These are phyloP conservation scores for Drepana falcataria DNA, from an alignment of 2,888 invertebrate species.

Conservation along the genomic window DNA sequence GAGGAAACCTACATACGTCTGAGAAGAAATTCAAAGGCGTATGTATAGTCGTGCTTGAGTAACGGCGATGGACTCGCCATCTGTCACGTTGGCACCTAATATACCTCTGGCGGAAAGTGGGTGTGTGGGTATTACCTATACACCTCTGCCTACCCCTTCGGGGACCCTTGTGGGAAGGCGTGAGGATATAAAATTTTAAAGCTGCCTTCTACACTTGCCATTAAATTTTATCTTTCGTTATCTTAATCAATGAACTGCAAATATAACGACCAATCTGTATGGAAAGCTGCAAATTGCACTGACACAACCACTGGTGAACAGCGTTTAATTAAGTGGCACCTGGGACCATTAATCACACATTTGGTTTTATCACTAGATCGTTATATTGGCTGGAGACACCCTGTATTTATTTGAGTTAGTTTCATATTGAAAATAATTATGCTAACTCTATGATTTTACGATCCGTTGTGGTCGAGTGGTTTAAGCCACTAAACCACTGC, in stretches of 20 bases:
- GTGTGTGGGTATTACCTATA: too few relatives aligned
- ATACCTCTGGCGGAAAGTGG: too few relatives aligned
- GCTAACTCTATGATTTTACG: background rate
- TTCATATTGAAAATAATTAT: background rate
- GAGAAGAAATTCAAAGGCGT: too few relatives aligned
- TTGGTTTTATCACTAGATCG: conserved; percentile 16
- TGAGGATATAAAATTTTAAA: too few relatives aligned
- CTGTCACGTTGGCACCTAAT: too few relatives aligned
- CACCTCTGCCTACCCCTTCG: too few relatives aligned
- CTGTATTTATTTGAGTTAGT: conserved; percentile 15
- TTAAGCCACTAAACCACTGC: too few relatives aligned
- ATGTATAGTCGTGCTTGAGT: too few relatives aligned
- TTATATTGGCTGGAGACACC: conserved; percentile 16
- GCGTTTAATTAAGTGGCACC: conserved; percentile 56
- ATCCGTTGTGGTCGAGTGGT: too few relatives aligned
- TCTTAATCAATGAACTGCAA: conserved; percentile 7
- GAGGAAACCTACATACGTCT: too few relatives aligned
- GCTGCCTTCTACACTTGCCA: conserved; percentile 5
- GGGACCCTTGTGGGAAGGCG: too few relatives aligned
- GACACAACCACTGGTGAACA: conserved; percentile 31
- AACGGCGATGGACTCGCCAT: too few relatives aligned
- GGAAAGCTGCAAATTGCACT: conserved; percentile 25
- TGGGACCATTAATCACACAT: conserved; percentile 49
- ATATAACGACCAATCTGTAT: conserved; percentile 35
- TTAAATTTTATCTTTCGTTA: conserved; percentile 18